Evolutionary conservation across 2,113 vertebrate genomes (phyloP).

Genomic region (Pterophyllum scalare): DNA sequence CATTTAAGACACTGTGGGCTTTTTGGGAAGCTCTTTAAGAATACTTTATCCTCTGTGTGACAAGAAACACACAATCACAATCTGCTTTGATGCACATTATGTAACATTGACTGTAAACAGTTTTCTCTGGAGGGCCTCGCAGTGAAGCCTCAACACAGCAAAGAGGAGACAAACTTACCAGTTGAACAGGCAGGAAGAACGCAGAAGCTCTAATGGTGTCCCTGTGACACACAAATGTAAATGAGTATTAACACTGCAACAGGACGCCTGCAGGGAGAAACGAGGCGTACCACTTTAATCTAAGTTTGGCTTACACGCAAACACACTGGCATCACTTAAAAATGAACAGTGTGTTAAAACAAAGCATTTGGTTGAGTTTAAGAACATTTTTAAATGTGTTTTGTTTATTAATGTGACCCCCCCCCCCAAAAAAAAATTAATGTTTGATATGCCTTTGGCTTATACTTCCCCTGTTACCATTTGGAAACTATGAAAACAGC

Average conservation of each 20-base stretch:
- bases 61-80: not conserved
- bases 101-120: not conserved
- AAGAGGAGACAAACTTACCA: slow-evolving; percentile 48
- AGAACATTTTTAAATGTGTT: too few relatives aligned
- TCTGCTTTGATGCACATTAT: not conserved
- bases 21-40: too few relatives aligned
- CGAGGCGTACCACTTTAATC: not conserved
- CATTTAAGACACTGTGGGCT: too few relatives aligned
- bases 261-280: not conserved
- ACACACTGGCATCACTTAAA: not conserved
- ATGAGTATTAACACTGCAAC: not conserved
- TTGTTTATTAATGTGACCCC: too few relatives aligned
- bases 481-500: not conserved
- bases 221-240: slow-evolving; percentile 28
- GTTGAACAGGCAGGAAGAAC: slow-evolving; percentile 38
- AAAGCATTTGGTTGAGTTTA: too few relatives aligned
- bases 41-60: too few relatives aligned
- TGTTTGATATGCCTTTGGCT: not conserved
- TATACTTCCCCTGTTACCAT: not conserved
- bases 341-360: not conserved
- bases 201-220: not conserved
- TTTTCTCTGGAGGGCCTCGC: not conserved
- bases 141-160: not conserved
- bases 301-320: not conserved
- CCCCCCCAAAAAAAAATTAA: too few relatives aligned